Percentiles rank a stretch among this genome's conserved stretches.
These are phyloP conservation scores for Bellardia bayeri DNA, from an alignment of 2,888 invertebrate species.

Conservation along the genomic window DNA sequence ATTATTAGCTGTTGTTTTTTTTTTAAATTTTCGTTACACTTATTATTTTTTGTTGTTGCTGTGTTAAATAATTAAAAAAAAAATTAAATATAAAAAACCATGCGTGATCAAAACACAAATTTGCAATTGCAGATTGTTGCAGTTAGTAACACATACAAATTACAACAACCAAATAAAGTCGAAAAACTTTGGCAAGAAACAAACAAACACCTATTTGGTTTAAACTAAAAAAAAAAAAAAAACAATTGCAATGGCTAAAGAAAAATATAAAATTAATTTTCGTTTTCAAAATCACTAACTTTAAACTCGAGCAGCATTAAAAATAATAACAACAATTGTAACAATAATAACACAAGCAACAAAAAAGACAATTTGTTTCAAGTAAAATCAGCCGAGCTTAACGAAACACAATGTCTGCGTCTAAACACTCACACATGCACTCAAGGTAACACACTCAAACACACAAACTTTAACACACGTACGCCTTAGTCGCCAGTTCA, in stretches of 20 bases:
- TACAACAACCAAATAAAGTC: conserved; percentile 35
- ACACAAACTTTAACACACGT: conserved; percentile 11
- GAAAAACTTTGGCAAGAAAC: neutral
- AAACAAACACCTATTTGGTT: conserved; percentile 11
- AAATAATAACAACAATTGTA: conserved; percentile 18
- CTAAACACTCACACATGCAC: neutral
- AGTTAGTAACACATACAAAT: conserved; percentile 27
- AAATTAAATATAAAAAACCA: conserved; percentile 12
- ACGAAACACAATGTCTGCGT: conserved; percentile 34
- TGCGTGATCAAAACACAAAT: conserved; percentile 38
- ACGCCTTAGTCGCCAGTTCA: conserved; percentile 22
- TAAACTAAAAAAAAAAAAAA: conserved; percentile 18
- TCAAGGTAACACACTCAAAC: neutral
- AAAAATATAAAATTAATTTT: conserved; percentile 29
- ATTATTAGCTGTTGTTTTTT: neutral
- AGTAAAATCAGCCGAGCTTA: conserved; percentile 56
- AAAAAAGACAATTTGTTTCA: conserved; percentile 22
- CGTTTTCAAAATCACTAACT: conserved; percentile 65
- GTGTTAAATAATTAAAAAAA: neutral
- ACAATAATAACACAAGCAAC: conserved; percentile 22
- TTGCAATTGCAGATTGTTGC: conserved; percentile 17
- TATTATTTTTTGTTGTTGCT: conserved; percentile 21
- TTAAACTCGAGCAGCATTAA: conserved; percentile 32
- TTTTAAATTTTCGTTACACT: conserved; percentile 25
- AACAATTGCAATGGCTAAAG: neutral